Conservation (phyloP, 2,113 vertebrate species). For the Trematocara unimaculatum region DNA sequence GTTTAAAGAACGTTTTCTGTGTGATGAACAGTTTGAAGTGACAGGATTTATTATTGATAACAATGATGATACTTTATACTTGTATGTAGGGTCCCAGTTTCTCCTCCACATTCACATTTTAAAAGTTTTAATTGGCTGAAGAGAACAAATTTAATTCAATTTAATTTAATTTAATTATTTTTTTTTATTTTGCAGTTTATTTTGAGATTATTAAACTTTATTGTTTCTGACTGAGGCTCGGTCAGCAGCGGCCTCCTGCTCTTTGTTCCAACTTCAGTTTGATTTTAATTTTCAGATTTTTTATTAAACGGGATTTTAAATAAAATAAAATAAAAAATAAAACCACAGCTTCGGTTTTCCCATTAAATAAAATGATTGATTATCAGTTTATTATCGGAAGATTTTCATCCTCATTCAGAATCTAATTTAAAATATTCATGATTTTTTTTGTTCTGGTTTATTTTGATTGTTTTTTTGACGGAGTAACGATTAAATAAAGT, state of each 20-base stretch:
- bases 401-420: not conserved
- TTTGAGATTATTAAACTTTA: not conserved
- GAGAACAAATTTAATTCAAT: not conserved
- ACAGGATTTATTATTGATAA: not conserved
- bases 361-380: not conserved
- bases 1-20: not conserved
- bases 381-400: not conserved
- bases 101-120: not conserved
- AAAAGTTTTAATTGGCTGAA: not conserved
- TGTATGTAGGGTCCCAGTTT: not conserved
- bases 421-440: not conserved
- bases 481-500: not conserved
- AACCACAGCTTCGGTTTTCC: not conserved
- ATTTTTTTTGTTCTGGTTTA: not conserved
- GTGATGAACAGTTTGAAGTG: not conserved
- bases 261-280: not conserved
- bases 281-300: not conserved
- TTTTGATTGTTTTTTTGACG: not conserved
- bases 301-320: not conserved
- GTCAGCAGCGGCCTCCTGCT: not conserved
- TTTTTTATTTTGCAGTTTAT: not conserved
- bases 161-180: not conserved
- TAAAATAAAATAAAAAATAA: not conserved
- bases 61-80: not conserved
- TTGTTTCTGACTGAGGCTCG: not conserved